These are phyloP conservation scores for Acrobasis suavella DNA, from an alignment of 2,888 invertebrate species.

Conservation along the genomic window DNA sequence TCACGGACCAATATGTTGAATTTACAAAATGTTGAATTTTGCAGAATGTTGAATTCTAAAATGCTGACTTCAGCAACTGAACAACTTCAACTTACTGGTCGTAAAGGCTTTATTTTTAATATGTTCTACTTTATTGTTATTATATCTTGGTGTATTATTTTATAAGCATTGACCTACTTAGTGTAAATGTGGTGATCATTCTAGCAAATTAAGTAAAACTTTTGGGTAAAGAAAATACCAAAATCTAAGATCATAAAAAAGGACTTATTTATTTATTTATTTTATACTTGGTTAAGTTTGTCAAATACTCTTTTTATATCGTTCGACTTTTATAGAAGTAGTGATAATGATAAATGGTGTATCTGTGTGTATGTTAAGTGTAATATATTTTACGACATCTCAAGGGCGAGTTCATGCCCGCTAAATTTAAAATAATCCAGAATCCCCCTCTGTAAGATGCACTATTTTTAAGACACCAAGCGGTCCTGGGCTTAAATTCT, in stretches of 20 bases:
- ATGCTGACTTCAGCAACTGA: too few relatives aligned
- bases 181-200: slow-evolving; percentile 7
- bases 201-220: background rate
- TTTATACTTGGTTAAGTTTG: background rate
- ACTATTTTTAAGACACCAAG: too few relatives aligned
- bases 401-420: background rate
- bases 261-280: background rate
- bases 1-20: too few relatives aligned
- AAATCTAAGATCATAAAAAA: background rate
- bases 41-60: too few relatives aligned
- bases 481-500: too few relatives aligned
- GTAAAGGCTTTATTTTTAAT: background rate
- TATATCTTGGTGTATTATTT: background rate
- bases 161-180: slow-evolving; percentile 5
- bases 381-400: background rate
- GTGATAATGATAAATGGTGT: background rate
- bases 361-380: background rate
- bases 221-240: background rate
- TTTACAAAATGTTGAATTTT: too few relatives aligned
- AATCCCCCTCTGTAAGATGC: too few relatives aligned
- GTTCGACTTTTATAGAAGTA: background rate
- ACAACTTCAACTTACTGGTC: too few relatives aligned
- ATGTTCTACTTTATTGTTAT: background rate
- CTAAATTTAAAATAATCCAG: too few relatives aligned
- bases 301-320: background rate